Base-by-base conservation (phyloP, 2,113 vertebrate species). In the Chrysemys picta region DNA sequence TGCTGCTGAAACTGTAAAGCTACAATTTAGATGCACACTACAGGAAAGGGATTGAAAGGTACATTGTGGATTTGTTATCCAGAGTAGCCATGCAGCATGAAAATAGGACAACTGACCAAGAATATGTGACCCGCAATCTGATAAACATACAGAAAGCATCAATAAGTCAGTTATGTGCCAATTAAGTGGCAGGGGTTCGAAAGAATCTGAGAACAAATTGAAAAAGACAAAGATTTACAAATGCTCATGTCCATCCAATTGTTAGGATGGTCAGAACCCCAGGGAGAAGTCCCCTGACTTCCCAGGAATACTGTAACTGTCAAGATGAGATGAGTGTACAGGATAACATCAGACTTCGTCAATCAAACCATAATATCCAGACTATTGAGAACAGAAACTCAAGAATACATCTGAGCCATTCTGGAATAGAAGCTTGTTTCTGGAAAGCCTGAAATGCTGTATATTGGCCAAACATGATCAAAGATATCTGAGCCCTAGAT, bases 251-350 rank as follows among this genome's bases (percentile, higher is more conserved):
- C 83, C 47, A 49, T 49, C 82, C 35, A 4, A 25, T 53, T 45
- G 24, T 11, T 57, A 81, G 22, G 52, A 80, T 79, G 78, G 31
- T 57, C 59, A 85, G 4, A n/a, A n/a, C 35, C 3, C 16, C 65
- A 69, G 53, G 65, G 19, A n/a, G 65, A 69, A 69, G 65, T 19
- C 35, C 65, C 5, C 27, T 54, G 57, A 27, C 57, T 24, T 89
- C n/a, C 52, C 21, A 49, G 5, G 0, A 82, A 80, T 5, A 45
- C n/a, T 1, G 6, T 5, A 5, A 72, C 50, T 84, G 2, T 6
- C 81, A 35, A 29, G 62, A 4, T 78, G 83, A n/a, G 12, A 10
- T 7, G 16, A 95, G 62, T 50, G 9, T 0, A 1, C 54, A 90
- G 57, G 90, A 0, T 3, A 11, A 62, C n/a, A 19, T 19, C 49